A percentile compares a stretch with the other conserved stretches of the same genome.
Conservation (phyloP, 2,888 invertebrate species). For the Corbicula japonica region DNA sequence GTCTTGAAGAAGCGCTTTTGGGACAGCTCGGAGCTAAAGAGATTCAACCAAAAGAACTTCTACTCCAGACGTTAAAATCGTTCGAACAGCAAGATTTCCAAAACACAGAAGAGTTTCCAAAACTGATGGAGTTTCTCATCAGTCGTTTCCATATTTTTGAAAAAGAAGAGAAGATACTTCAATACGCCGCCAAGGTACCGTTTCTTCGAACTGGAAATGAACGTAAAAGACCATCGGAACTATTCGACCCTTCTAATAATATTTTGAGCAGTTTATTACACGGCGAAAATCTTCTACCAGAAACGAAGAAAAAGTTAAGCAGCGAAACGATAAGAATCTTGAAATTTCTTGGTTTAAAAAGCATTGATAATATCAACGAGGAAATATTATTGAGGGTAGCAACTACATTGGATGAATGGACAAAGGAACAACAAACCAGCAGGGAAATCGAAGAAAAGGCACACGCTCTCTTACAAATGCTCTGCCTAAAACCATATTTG, state of each 20-base stretch:
- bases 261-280: not conserved
- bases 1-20: too few relatives aligned
- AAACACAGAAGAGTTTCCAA: slow-evolving; percentile 24
- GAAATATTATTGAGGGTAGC: not conserved
- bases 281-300: slow-evolving; percentile 1
- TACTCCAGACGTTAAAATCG: not conserved
- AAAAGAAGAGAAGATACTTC: slow-evolving; percentile 7
- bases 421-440: not conserved
- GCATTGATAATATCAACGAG: not conserved
- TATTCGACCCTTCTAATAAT: slow-evolving; percentile 47
- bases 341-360: slow-evolving; percentile 4
- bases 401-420: not conserved
- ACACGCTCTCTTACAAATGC: not conserved
- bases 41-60: not conserved
- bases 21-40: too few relatives aligned
- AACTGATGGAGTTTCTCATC: slow-evolving; percentile 49
- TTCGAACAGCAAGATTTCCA: not conserved
- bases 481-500: not conserved
- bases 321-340: not conserved
- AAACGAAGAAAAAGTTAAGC: not conserved
- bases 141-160: slow-evolving; percentile 28
- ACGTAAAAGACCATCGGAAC: slow-evolving; percentile 37
- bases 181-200: slow-evolving; percentile 21
- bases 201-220: slow-evolving; percentile 36
- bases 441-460: not conserved